phyloP scores from a whole-genome alignment of 2,113 vertebrate genomes.

The Climacteris rufus region DNA sequence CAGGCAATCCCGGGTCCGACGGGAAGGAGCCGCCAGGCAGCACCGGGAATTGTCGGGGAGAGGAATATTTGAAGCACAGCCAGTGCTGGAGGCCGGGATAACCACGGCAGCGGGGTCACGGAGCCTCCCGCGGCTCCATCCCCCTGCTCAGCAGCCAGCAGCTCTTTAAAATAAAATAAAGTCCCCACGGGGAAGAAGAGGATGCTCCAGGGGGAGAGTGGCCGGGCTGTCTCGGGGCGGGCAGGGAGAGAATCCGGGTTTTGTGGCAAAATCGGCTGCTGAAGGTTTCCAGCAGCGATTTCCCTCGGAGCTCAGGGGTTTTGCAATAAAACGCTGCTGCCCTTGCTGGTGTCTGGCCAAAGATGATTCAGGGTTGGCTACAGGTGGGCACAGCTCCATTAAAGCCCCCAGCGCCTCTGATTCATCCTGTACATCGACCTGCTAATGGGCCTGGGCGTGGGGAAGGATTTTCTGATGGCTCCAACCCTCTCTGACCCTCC shows the following conservation, averaged over 20 bases:
- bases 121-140: neutral
- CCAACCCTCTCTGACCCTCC: neutral
- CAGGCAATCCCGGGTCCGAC: fast-evolving
- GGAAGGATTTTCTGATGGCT: neutral
- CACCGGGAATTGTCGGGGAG: neutral
- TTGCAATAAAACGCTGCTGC: neutral
- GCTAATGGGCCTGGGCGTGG: neutral
- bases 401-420: neutral
- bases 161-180: neutral
- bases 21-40: neutral
- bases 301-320: neutral
- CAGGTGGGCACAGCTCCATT: neutral
- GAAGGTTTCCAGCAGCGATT: neutral
- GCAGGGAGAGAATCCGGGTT: neutral
- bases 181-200: neutral
- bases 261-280: neutral
- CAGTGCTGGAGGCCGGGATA: neutral
- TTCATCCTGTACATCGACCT: neutral
- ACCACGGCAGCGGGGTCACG: neutral
- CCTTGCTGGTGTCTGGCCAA: neutral
- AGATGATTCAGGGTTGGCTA: neutral
- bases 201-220: neutral
- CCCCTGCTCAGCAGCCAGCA: neutral
- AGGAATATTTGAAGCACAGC: neutral
- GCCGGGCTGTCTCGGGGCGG: neutral